Base-by-base conservation (phyloP, 2,797 vertebrate genomes). In the Botia kubotai region DNA sequence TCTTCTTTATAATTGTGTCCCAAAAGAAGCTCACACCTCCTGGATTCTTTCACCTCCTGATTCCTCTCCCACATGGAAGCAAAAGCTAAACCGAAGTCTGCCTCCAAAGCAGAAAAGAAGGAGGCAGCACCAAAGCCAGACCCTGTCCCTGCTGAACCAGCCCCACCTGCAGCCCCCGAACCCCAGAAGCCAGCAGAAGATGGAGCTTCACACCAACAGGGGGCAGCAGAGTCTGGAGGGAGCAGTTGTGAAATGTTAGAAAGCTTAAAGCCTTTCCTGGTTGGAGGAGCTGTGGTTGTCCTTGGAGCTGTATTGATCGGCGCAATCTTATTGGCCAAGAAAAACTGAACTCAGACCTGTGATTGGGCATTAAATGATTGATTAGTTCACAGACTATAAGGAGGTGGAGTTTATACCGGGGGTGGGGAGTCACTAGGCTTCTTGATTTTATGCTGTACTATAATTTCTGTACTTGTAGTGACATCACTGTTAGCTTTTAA, bases 261-360 rank as follows among this genome's bases (percentile, higher is more conserved):
- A 85, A 91, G 89, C 87, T 91, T 95, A 88, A 95, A 94, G 82
- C 94, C 94, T 26, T 94, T 94, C 86, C 89, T 95, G 76, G 92
- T 95, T 3, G 93, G 92, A 23, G 93, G 94, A 66, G 94, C 90
- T 0, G 80, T 94, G 57, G 88, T 95, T 36, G 93, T 93, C 62
- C 90, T 91, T 48, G 94, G 93, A 78, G 94, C 94, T 84, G 89
- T 94, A 80, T 88, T 95, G 87, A 86, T 95, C 75, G 94, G 93
- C 84, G 87, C 88, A 72, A 83, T 95, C 85, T 85, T 95, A 87
- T 82, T 95, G 86, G 92, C 92, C 2, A 93, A 89, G 85, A 94
- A 93, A 90, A 94, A 95, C 90, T 95, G 92, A 93, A 88, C 87
- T 62, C 1, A 53, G 70, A 77, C 46, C 86, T 66, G 71, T 76